Percentiles rank a stretch among this genome's conserved stretches.
Conservation (phyloP, 2,797 vertebrate genomes). For the Lagorchestes hirsutus region DNA sequence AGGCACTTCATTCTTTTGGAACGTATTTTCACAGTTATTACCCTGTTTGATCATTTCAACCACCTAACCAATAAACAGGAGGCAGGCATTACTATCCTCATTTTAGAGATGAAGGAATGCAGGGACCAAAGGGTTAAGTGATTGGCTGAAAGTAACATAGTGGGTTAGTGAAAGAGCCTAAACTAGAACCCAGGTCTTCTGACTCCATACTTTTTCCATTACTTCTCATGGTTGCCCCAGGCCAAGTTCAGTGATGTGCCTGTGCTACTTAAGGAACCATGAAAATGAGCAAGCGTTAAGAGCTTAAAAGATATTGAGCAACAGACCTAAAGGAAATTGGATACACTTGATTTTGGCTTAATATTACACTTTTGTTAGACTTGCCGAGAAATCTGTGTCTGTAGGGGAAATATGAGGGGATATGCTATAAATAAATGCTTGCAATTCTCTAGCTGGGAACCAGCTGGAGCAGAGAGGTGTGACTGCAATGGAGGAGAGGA, state of each 20-base stretch:
- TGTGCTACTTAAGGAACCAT: neutral
- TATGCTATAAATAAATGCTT: slow-evolving; percentile 8
- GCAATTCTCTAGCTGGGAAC: neutral
- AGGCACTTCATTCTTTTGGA: neutral
- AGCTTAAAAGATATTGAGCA: slow-evolving; percentile 1
- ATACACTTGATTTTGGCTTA: slow-evolving; percentile 2
- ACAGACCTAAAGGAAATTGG: slow-evolving; percentile 5
- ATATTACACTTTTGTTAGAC: slow-evolving; percentile 9
- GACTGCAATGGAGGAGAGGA: neutral
- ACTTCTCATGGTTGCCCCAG: neutral
- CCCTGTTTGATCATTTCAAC: neutral
- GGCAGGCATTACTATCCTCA: neutral
- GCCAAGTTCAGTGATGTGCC: neutral
- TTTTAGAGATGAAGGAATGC: neutral
- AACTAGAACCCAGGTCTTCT: neutral
- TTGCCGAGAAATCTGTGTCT: slow-evolving; percentile 10
- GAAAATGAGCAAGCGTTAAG: slow-evolving; percentile 1
- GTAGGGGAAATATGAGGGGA: neutral
- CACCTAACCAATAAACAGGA: neutral
- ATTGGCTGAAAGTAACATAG: neutral
- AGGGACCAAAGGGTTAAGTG: neutral
- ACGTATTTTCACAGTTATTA: neutral
- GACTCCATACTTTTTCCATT: neutral
- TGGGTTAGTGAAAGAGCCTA: neutral
- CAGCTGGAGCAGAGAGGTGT: neutral